A percentile compares a stretch with the other conserved stretches of the same genome.
Evolutionary conservation across 2,888 invertebrate species (phyloP).

Genomic region (Lepidocyrtoides sp.): DNA sequence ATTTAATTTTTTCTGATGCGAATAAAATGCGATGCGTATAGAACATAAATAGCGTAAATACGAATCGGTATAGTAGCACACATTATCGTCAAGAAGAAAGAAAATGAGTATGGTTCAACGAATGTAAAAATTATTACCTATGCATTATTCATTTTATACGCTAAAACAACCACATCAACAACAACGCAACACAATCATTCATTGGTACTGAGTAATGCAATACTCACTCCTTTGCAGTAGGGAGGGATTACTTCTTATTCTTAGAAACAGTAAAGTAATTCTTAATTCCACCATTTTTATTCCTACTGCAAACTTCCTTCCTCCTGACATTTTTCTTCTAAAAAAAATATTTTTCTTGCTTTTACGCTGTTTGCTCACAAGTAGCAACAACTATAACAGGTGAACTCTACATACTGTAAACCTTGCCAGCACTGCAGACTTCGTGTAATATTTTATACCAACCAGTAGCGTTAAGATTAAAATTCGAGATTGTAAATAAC

Average conservation of each 20-base stretch:
- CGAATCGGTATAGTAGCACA: constrained; percentile 9
- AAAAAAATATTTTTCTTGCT: not conserved
- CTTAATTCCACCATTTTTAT: constrained; percentile 16
- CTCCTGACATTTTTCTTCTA: constrained; percentile 51
- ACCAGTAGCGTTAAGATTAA: too few relatives aligned
- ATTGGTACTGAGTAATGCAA: too few relatives aligned
- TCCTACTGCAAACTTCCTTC: constrained; percentile 54
- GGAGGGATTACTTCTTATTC: too few relatives aligned
- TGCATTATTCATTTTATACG: constrained; percentile 20
- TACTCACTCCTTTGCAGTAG: not conserved
- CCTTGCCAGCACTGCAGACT: too few relatives aligned
- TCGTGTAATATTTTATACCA: too few relatives aligned
- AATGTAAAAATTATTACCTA: constrained; percentile 14
- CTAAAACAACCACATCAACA: too few relatives aligned
- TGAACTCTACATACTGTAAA: not conserved
- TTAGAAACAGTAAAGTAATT: not conserved
- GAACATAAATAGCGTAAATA: constrained; percentile 30
- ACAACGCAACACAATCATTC: too few relatives aligned
- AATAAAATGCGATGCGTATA: not conserved
- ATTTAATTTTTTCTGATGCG: not conserved
- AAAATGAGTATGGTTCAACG: not conserved
- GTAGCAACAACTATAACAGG: constrained; percentile 7
- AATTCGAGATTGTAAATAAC: too few relatives aligned
- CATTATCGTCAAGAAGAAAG: constrained; percentile 11
- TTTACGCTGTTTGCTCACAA: constrained; percentile 23